Conservation (phyloP, 1,140 invertebrate genomes). For the Drepana arcuata region DNA sequence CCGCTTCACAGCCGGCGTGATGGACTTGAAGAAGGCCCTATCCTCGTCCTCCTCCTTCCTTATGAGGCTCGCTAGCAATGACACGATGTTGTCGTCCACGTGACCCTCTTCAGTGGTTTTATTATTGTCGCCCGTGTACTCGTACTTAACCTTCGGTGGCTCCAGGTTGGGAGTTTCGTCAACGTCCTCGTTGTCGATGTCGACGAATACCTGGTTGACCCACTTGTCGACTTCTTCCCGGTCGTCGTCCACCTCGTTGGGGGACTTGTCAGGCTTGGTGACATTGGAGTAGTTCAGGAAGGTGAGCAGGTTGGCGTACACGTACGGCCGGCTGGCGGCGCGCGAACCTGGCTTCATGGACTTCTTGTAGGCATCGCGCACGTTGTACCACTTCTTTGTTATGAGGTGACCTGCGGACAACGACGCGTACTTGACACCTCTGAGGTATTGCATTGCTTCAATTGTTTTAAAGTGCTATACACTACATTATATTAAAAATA, state of each 20-base stretch:
- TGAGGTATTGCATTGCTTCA: too few relatives aligned
- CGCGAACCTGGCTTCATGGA: conserved; percentile 11
- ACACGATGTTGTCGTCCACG: conserved; percentile 17
- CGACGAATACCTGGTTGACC: conserved; percentile 25
- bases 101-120: conserved; percentile 11
- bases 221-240: conserved; percentile 15
- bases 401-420: too few relatives aligned
- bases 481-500: too few relatives aligned
- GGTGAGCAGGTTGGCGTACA: conserved; percentile 19
- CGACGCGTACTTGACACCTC: too few relatives aligned
- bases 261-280: conserved; percentile 7
- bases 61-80: conserved; percentile 24
- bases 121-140: conserved; percentile 12
- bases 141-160: conserved; percentile 16
- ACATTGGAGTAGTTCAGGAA: conserved; percentile 20
- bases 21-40: conserved; percentile 36
- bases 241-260: conserved; percentile 13
- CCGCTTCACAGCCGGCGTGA: conserved; percentile 28
- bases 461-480: too few relatives aligned
- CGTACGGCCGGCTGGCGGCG: conserved; percentile 15
- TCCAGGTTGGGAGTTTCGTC: background rate
- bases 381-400: conserved; percentile 38
- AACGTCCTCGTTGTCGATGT: conserved; percentile 12
- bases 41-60: conserved; percentile 36
- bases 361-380: conserved; percentile 34